Conservation (phyloP, 2,888 invertebrate genomes). For the Aporophyla nigra region DNA sequence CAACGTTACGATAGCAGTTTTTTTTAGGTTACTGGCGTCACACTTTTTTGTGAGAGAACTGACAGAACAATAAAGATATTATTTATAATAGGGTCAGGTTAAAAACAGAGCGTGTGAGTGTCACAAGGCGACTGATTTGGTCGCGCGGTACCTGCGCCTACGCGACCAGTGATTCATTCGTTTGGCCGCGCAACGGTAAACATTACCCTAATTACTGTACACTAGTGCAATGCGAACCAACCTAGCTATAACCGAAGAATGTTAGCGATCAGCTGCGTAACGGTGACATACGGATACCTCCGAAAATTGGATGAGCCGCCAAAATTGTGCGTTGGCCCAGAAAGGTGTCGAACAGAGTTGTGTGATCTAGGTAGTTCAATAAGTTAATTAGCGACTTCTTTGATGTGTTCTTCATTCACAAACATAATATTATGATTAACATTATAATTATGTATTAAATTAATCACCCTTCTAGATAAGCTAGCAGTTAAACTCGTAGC, state of each 20-base stretch:
- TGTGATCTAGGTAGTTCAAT: not conserved
- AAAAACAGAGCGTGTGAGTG: conserved; percentile 79
- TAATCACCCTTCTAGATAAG: conserved; percentile 19
- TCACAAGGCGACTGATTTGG: conserved; percentile 84
- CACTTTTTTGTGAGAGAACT: conserved; percentile 67
- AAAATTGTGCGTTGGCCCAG: conserved; percentile 31
- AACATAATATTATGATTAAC: conserved; percentile 37
- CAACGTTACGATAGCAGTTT: conserved; percentile 59
- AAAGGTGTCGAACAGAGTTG: conserved; percentile 16
- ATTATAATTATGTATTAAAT: conserved; percentile 31
- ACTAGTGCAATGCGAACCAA: conserved; percentile 74
- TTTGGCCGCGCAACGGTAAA: conserved; percentile 87
- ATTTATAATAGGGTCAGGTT: conserved; percentile 78
- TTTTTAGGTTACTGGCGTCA: conserved; percentile 69
- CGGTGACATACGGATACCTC: conserved; percentile 51
- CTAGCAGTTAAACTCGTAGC: conserved; percentile 2
- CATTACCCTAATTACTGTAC: conserved; percentile 85
- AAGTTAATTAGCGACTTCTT: conserved; percentile 19
- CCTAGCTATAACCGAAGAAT: conserved; percentile 61
- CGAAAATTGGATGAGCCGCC: conserved; percentile 8
- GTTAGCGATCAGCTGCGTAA: conserved; percentile 52
- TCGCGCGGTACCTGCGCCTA: conserved; percentile 80
- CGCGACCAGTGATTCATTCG: conserved; percentile 86
- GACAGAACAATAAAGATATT: conserved; percentile 70
- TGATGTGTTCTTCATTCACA: conserved; percentile 24